Evolutionary conservation across 2,797 vertebrate species (phyloP), one percentile per base, ranked within the genome.

Genomic region (Thaleichthys pacificus): DNA sequence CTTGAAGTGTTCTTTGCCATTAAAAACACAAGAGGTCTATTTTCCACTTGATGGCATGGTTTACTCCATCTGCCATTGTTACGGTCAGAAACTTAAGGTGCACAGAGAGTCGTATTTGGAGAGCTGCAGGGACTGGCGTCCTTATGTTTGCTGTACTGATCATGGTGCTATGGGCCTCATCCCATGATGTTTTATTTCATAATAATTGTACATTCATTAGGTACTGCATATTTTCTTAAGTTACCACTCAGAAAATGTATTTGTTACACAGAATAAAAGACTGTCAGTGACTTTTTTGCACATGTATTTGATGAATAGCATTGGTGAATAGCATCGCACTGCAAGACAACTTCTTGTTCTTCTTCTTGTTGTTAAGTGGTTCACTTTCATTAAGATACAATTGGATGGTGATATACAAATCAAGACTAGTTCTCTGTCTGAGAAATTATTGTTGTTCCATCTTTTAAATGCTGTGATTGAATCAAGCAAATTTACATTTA

Each of bases 41-140:
- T 92, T 92, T 91, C 90, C 91, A 91, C 89, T 89, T 90, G 87
- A 91, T 85, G 89, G 91, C 85, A 85, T 80, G 87, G 86, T 88
- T 89, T 91, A 87, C 73, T 69, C 88, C 89, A 91, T 91, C 89
- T 92, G 90, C 87, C 78, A 63, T 80, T 19, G 66, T 76, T 85
- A 83, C 76, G 86, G 87, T 86, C 85, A 86, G 75, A 35, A 68
- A 80, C 87, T 80, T 84, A 87, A 84, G 83, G 70, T 85, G 81
- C 82, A 87, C 82, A 73, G 73, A 87, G 89, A 89, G 72, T 86
- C 83, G 76, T 62, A 72, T 83, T 76, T 68, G 76, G 66, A 72
- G 83, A 81, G 82, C 86, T 87, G 86, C 81, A 63, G 87, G 87
- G 85, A 82, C 57, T 64, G 9, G 74, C 78, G 72, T 83, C 84